A percentile compares a stretch with the other conserved stretches of the same genome.
Evolutionary conservation across 1,140 invertebrate species (phyloP).

Genomic region (Mycetomoellerius zeteki): DNA sequence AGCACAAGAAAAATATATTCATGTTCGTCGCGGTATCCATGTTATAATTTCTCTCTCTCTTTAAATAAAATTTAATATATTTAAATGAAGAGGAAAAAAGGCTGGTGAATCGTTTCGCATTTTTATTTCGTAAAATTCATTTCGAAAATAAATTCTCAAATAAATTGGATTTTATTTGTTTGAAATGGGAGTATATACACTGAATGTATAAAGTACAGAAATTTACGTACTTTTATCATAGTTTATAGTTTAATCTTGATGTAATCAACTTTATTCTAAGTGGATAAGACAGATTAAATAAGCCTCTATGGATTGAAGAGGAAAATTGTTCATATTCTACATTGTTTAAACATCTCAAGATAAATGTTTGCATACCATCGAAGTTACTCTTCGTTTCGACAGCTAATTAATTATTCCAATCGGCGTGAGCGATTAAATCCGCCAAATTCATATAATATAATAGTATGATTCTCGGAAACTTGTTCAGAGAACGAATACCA

Average conservation of each 20-base stretch:
- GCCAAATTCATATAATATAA: conserved; percentile 34
- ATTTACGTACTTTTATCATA: neutral
- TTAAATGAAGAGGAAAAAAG: conserved; percentile 5
- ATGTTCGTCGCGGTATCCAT: too few species aligned
- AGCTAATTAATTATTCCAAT: conserved; percentile 46
- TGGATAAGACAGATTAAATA: neutral
- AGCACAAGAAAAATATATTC: conserved; percentile 1
- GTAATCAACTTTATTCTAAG: neutral
- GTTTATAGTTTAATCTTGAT: neutral
- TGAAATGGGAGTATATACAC: neutral
- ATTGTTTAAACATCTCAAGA: conserved; percentile 12
- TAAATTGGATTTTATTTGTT: conserved; percentile 1
- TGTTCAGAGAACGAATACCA: neutral
- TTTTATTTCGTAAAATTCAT: conserved; percentile 10
- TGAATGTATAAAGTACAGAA: conserved; percentile 3
- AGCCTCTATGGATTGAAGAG: neutral
- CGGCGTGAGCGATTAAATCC: conserved; percentile 30
- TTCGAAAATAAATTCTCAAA: neutral
- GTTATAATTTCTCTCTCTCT: neutral
- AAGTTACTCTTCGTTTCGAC: conserved; percentile 5
- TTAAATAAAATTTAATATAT: neutral
- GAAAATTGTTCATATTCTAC: neutral
- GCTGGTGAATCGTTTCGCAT: neutral
- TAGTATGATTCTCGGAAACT: conserved; percentile 4
- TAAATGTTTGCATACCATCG: neutral